phyloP scores from a whole-genome alignment of 2,888 invertebrate genomes.

The Hypolimnas misippus region DNA sequence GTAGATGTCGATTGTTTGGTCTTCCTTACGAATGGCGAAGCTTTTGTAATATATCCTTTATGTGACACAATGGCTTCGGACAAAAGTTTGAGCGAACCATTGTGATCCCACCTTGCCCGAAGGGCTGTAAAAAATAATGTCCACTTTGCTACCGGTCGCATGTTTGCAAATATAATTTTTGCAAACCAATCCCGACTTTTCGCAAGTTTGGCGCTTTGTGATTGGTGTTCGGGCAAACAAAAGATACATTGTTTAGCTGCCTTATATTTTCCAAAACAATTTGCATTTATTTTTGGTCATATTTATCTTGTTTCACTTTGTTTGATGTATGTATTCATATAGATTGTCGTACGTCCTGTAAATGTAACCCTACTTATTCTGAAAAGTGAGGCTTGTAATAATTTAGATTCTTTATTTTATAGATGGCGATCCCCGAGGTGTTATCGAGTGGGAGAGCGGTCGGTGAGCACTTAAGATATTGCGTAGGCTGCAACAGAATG shows the following conservation, averaged over 20 bases:
- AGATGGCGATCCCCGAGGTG: slow-evolving; percentile 74
- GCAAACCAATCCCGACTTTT: slow-evolving; percentile 77
- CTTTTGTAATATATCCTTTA: slow-evolving; percentile 80
- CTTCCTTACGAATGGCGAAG: slow-evolving; percentile 67
- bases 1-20: slow-evolving; percentile 66
- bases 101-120: slow-evolving; percentile 57
- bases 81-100: slow-evolving; percentile 68
- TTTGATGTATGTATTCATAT: slow-evolving; percentile 53
- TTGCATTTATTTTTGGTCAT: slow-evolving; percentile 63
- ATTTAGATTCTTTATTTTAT: slow-evolving; percentile 83
- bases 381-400: slow-evolving; percentile 76
- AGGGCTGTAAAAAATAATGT: slow-evolving; percentile 64
- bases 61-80: slow-evolving; percentile 72
- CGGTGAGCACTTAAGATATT: slow-evolving; percentile 77
- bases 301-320: slow-evolving; percentile 56
- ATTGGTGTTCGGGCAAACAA: slow-evolving; percentile 72
- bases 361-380: slow-evolving; percentile 73
- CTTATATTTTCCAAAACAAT: slow-evolving; percentile 53
- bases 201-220: slow-evolving; percentile 54
- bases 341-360: slow-evolving; percentile 70
- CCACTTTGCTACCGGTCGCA: slow-evolving; percentile 63
- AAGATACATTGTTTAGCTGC: slow-evolving; percentile 58
- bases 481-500: slow-evolving; percentile 51
- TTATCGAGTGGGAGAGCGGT: slow-evolving; percentile 56
- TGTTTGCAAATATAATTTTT: slow-evolving; percentile 77